Evolutionary conservation across 1,140 invertebrate species (phyloP).

Genomic region (Listronotus bonariensis): DNA sequence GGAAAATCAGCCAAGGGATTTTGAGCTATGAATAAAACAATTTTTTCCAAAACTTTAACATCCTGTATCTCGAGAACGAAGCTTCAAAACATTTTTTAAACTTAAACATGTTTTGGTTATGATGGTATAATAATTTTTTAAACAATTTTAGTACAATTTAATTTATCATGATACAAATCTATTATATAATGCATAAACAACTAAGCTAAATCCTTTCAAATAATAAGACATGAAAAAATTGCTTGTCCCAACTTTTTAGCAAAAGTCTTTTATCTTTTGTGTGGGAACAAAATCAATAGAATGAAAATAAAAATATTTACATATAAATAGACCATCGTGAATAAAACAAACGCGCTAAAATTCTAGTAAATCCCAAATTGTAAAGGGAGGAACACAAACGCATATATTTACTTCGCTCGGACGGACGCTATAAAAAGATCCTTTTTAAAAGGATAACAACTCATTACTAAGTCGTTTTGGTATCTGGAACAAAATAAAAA

Average conservation of each 20-base stretch:
- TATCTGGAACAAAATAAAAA: background rate
- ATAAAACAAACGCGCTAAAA: slow-evolving; percentile 34
- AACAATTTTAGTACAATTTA: too few species aligned
- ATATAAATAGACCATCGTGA: slow-evolving; percentile 32
- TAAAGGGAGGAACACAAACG: slow-evolving; percentile 22
- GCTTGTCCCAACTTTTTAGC: background rate
- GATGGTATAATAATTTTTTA: too few species aligned
- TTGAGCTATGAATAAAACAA: too few species aligned
- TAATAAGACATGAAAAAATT: too few species aligned
- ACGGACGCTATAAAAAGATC: slow-evolving; percentile 10
- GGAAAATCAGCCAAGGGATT: too few species aligned
- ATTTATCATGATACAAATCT: too few species aligned
- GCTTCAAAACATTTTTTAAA: too few species aligned
- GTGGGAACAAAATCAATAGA: slow-evolving; percentile 29
- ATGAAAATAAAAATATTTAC: slow-evolving; percentile 32
- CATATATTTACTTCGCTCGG: slow-evolving; percentile 23
- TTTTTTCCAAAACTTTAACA: too few species aligned
- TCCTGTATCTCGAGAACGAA: too few species aligned
- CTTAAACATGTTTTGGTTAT: too few species aligned
- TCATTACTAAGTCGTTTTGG: slow-evolving; percentile 19
- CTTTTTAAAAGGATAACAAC: slow-evolving; percentile 14
- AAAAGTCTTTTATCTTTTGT: slow-evolving; percentile 14
- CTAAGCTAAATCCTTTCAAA: too few species aligned
- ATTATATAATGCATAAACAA: too few species aligned
- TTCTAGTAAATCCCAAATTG: slow-evolving; percentile 25